Conservation (phyloP, 2,113 vertebrate genomes). For the Aythya baeri region DNA sequence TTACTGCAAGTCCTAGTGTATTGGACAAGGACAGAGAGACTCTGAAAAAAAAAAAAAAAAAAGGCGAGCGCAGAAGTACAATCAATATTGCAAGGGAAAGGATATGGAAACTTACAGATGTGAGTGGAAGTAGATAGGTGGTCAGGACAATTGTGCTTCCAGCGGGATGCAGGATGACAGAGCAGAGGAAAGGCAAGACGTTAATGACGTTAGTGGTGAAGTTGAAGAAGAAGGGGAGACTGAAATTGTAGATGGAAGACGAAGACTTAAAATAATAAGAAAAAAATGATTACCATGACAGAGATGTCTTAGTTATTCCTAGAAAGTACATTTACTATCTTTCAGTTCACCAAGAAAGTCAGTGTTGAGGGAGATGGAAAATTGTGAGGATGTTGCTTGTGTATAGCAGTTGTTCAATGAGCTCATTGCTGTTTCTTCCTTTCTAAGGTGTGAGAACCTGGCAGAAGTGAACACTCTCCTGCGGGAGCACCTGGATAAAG, state of each 20-base stretch:
- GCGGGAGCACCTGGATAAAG: slow-evolving; percentile 81
- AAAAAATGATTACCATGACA: background rate
- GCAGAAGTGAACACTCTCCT: slow-evolving; percentile 83
- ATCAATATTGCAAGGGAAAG: background rate
- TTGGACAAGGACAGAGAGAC: background rate
- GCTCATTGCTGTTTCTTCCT: background rate
- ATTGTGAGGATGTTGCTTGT: background rate
- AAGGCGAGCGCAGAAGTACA: background rate
- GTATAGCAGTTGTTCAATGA: background rate
- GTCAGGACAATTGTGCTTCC: background rate
- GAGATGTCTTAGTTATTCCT: background rate
- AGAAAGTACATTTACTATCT: background rate
- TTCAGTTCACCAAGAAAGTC: background rate
- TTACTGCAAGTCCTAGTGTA: background rate
- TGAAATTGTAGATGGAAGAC: background rate
- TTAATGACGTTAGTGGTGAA: background rate
- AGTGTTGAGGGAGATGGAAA: background rate
- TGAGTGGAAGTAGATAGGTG: background rate
- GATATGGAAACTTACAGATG: background rate
- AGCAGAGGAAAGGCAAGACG: background rate
- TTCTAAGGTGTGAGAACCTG: slow-evolving; percentile 80
- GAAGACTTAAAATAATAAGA: background rate
- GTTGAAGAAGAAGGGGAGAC: background rate
- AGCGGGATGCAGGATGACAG: background rate
- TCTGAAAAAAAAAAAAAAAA: background rate